A percentile compares a stretch with the other conserved stretches of the same genome.
phyloP scores from a whole-genome alignment of 53 echinoderm and acorn worm genomes.

The Patiria pectinifera region DNA sequence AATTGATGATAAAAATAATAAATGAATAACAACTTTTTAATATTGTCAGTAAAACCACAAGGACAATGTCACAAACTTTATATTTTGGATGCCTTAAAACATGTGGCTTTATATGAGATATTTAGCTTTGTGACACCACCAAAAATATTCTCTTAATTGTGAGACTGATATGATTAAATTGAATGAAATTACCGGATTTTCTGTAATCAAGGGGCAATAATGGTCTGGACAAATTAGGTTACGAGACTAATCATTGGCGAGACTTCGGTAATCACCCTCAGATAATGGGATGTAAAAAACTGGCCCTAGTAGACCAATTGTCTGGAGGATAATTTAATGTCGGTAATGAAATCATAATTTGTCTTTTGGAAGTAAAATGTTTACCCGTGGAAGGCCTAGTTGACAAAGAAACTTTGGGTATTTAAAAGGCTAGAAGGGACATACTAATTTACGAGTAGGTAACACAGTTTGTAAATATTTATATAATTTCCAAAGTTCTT shows the following conservation, averaged over 20 bases:
- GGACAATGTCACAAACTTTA: too few relatives aligned
- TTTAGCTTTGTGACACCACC: too few relatives aligned
- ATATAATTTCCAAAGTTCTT: too few relatives aligned
- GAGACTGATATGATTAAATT: not conserved
- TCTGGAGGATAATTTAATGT: not conserved
- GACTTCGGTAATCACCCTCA: not conserved
- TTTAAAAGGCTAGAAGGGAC: not conserved
- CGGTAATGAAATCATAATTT: not conserved
- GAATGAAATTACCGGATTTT: not conserved
- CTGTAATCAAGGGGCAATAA: not conserved
- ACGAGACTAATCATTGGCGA: not conserved
- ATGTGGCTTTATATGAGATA: too few relatives aligned
- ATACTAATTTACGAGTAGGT: too few relatives aligned
- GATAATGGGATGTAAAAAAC: not conserved
- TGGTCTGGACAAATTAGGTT: slow-evolving; percentile 24
- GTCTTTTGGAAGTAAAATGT: not conserved
- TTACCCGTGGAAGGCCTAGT: not conserved
- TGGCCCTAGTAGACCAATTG: not conserved
- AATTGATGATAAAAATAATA: too few relatives aligned
- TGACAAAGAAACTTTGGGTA: not conserved
- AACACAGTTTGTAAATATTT: too few relatives aligned
- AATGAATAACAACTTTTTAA: too few relatives aligned
- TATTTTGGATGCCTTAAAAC: too few relatives aligned
- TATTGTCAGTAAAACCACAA: too few relatives aligned
- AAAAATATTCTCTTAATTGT: not conserved